Evolutionary conservation across 2,113 vertebrate genomes (phyloP), one percentile per base, ranked within the genome.

Genomic region (Etheostoma spectabile): DNA sequence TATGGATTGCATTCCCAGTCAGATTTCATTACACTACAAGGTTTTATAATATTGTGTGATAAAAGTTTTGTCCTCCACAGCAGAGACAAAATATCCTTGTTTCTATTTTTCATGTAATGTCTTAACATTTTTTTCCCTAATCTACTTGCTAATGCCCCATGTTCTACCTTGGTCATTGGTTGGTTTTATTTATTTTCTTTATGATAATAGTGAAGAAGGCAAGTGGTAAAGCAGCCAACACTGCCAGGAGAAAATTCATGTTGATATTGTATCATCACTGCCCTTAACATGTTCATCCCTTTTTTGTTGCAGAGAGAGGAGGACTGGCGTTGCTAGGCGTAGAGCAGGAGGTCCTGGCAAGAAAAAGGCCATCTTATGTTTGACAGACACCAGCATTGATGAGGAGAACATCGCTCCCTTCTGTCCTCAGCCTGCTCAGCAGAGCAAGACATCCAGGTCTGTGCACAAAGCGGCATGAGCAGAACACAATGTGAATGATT

Each of bases 371-470:
- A 11, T 0, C 8, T 8, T n/a, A 14, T 33, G 3, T 46, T 4
- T 70, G 45, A 24, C 5, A 15, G 52, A 78, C 14, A 61, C 22
- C 72, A 77, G 52, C 77, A 78, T 60, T 15, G 80, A 83, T 51
- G 85, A 86, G 49, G 85, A 81, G 56, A 79, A 76, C 60, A 68
- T 80, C 1, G 35, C 27, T 24, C 42, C 52, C 52, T 38, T 48
- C 0, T 0, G 6, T 55, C 80, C 21, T 83, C 66, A 33, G 19
- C 60, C 51, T 1, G 1, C 27, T 69, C 73, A 64, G 30, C 71
- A 35, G 33, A 73, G 19, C 49, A 85, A 62, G 21, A 35, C 8
- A 18, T 6, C 48, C 68, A 89, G 90, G 89, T 94, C 19, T 60
- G 76, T 80, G 55, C 22, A 52, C 38, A 22, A 38, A 14, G 7